Conservation (phyloP, 2,797 vertebrate genomes). For the Helarctos malayanus region DNA sequence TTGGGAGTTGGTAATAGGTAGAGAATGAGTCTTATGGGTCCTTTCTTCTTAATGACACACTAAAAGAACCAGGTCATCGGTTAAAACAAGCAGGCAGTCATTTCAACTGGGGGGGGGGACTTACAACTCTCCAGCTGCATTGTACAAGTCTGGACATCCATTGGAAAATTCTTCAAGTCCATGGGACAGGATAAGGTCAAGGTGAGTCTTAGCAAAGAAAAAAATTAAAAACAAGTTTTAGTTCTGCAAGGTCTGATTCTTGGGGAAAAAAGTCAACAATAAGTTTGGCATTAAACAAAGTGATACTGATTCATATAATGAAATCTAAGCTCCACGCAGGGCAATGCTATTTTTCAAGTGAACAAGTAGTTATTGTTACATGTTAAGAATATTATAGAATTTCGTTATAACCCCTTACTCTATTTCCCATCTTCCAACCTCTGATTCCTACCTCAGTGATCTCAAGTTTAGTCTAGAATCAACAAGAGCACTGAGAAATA, state of each 20-base stretch:
- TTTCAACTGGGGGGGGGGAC: conserved; percentile 79
- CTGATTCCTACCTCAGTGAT: background rate
- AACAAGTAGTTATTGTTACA: background rate
- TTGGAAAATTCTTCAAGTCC: conserved; percentile 99
- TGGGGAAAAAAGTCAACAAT: conserved; percentile 63
- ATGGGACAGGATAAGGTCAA: conserved; percentile 99
- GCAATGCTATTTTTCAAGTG: conserved; percentile 48
- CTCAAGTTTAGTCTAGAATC: conserved; percentile 31
- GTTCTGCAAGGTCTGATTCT: conserved; percentile 9
- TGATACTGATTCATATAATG: conserved; percentile 42
- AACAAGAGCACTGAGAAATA: background rate
- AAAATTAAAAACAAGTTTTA: conserved; percentile 65
- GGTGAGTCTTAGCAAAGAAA: conserved; percentile 92
- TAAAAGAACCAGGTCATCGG: conserved; percentile 28
- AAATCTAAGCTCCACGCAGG: background rate
- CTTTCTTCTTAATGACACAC: conserved; percentile 14
- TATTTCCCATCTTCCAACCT: conserved; percentile 20
- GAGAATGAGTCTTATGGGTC: background rate
- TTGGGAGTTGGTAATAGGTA: background rate
- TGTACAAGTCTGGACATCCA: conserved; percentile 99
- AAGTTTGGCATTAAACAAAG: conserved; percentile 27
- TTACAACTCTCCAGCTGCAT: conserved; percentile 99
- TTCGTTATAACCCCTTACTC: background rate
- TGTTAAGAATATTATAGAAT: background rate
- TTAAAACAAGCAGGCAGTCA: conserved; percentile 25